Evolutionary conservation across 1,140 invertebrate genomes (phyloP), one percentile per base, ranked within the genome.

Genomic region (Chironomus striatipennis): DNA sequence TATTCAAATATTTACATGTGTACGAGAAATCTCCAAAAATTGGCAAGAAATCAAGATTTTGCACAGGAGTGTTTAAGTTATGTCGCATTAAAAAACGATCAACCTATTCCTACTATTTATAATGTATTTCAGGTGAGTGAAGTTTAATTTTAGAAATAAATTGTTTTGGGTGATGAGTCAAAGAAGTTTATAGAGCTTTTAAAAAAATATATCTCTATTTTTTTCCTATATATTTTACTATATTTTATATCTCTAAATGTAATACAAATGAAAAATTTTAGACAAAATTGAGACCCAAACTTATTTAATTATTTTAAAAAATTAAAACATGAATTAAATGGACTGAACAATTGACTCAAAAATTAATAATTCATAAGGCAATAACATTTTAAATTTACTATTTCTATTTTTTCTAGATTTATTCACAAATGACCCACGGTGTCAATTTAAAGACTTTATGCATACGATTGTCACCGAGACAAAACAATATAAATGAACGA

Each of bases 1-100:
- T 98, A 98, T 83, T 91, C 93, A 76, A 98, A 98, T 83, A 90
- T 96, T 76, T 98, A 98, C 82, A 90, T 92, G 73, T 89, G 90
- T 10, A 97, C 94, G 4, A 89, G 93, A n/a, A 89, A 90, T 78
- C 86, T 97, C 1, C 89, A 89, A 77, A 84, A 88, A 70, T 82
- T 95, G 6, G 88, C 89, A 21, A 87, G 89, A 75, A 89, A 94
- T 80, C 78, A 79, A 20, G 83, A 87, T 2, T 83, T 97, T 72
- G 92, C 93, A 80, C 86, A 88, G 73, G 88, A 91, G 47, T 96
- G 93, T 79, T 84, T 93, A 5, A 82, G 86, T 24, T 93, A 89
- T 82, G 88, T 91, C 8, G 73, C 18, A 43, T 15, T 73, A 0
- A 79, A 80, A 47, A 81, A 81, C 47, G 42, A 76, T 15, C 24